Evolutionary conservation across 2,797 vertebrate species (phyloP).

Genomic region (Falco cherrug): DNA sequence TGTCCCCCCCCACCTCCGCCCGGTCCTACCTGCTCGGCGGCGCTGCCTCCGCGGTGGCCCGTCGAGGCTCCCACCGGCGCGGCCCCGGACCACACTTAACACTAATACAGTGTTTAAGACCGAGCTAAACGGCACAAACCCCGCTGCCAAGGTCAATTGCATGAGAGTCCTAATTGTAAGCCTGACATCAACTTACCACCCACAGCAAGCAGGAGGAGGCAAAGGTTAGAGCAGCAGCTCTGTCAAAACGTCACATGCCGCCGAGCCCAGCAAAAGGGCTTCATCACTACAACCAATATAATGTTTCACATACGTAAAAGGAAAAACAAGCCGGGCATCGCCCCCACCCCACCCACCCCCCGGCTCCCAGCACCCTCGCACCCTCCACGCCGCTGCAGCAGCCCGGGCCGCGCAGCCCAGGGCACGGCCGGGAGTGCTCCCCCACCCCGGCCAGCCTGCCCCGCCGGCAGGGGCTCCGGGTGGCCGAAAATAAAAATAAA

Average conservation of each 20-base stretch:
- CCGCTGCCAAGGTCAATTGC: constrained; percentile 80
- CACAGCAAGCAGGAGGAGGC: constrained; percentile 65
- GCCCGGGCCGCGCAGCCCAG: no score
- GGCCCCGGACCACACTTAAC: constrained; percentile 50
- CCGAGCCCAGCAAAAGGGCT: constrained; percentile 31
- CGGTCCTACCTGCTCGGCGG: constrained; percentile 14
- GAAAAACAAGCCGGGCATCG: background rate
- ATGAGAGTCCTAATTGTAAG: constrained; percentile 75
- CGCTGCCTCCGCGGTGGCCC: no score
- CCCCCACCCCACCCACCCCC: background rate
- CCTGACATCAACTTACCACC: constrained; percentile 79
- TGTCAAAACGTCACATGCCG: constrained; percentile 70
- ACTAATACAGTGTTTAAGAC: constrained; percentile 53
- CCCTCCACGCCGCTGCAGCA: background rate
- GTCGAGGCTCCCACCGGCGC: background rate
- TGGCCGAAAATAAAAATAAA: rapidly evolving
- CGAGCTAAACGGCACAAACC: constrained; percentile 67
- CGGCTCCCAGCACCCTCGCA: background rate
- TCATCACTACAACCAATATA: constrained; percentile 26
- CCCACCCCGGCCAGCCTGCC: background rate
- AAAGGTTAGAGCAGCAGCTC: constrained; percentile 74
- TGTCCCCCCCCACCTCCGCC: background rate
- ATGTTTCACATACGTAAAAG: constrained; percentile 40
- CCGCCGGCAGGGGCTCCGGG: background rate
- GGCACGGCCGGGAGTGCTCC: background rate